Evolutionary conservation across 53 echinoderm and acorn worm genomes (phyloP).

Genomic region (Crossaster papposus): DNA sequence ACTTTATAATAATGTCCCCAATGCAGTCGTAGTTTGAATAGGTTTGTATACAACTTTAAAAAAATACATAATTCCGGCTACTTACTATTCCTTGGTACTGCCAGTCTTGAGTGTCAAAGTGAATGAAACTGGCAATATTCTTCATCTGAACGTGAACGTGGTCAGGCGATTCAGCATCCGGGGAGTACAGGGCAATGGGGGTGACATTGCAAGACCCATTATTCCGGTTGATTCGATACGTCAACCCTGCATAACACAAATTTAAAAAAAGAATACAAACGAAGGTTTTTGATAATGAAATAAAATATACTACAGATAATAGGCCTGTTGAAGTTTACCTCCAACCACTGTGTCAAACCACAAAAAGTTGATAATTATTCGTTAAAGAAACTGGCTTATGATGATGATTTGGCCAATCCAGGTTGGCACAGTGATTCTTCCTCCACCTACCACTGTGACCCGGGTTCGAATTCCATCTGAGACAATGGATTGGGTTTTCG

Average conservation of each 20-base stretch:
- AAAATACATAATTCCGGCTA: too few species aligned
- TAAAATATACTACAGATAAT: background rate
- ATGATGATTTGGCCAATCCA: too few species aligned
- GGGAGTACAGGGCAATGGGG: constrained; percentile 47
- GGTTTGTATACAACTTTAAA: too few species aligned
- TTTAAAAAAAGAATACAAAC: background rate
- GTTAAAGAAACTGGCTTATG: too few species aligned
- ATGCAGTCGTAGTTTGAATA: background rate
- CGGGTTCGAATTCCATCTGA: too few species aligned
- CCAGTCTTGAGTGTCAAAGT: constrained; percentile 65
- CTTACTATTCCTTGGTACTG: constrained; percentile 75
- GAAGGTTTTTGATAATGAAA: background rate
- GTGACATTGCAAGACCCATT: constrained; percentile 52
- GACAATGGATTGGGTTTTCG: too few species aligned
- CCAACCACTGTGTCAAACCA: too few species aligned
- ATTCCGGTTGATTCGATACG: constrained; percentile 59
- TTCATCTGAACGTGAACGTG: constrained; percentile 64
- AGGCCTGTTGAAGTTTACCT: too few species aligned
- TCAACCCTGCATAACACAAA: constrained; percentile 58
- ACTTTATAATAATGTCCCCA: too few species aligned
- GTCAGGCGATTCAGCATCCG: constrained; percentile 55
- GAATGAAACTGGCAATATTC: constrained; percentile 57
- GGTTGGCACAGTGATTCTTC: too few species aligned
- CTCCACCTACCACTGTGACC: too few species aligned
- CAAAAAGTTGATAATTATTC: too few species aligned